Evolutionary conservation across 2,888 invertebrate genomes (phyloP), one percentile per base, ranked within the genome.

Genomic region (Autographa pulchrina): DNA sequence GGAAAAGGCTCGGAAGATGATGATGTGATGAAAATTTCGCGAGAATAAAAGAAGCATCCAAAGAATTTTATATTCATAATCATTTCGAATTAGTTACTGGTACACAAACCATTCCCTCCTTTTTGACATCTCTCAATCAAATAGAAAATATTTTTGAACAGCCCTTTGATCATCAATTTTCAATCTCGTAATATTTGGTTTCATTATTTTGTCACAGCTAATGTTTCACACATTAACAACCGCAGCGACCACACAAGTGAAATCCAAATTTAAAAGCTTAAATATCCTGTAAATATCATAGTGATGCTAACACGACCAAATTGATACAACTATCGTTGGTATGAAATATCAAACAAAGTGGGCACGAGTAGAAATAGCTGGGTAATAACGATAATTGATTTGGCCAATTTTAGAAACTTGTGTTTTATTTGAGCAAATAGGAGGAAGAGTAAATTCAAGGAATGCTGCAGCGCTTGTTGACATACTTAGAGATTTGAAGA

Each of bases 311-410:
- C 88, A 81, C 82, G 80, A 83, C 88, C 75, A 91, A 93, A 94
- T 94, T 93, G 92, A 94, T 91, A 89, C 87, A 88, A 90, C 90
- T 86, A 91, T 87, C 84, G 89, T 81, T 86, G 82, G 86, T 89
- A 92, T 89, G 89, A 88, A 86, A 90, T 80, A 83, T 84, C 88
- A 91, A 91, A 91, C 82, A 89, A 35, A 68, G 61, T 59, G 83
- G 80, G 88, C 90, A 90, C 90, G 91, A 90, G 88, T 84, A 72
- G 79, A 82, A 84, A 81, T 80, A 85, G 79, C 68, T 70, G 83
- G 75, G 76, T 92, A 90, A 92, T 88, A 73, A 79, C 66, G 88
- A 82, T 92, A 92, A 92, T 90, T 91, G 88, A 82, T 89, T 85
- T 81, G 86, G 86, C 87, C 90, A 92, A 90, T 91, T 89, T 88